Base-by-base conservation (phyloP, 2,113 vertebrate genomes). In the Lepisosteus oculatus region DNA sequence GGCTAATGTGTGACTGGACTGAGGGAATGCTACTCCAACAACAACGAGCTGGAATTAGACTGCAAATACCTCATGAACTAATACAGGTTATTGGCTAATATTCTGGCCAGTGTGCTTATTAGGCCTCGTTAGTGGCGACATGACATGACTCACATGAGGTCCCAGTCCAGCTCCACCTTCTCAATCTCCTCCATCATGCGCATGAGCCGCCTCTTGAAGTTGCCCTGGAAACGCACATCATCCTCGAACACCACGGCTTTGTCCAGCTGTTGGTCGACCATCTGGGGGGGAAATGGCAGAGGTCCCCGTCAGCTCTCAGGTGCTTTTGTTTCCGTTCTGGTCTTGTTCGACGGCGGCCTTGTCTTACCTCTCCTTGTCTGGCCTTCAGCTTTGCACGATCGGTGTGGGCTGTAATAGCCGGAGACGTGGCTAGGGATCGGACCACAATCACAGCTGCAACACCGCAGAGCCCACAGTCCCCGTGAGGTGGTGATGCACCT, bases 211-310 rank as follows among this genome's bases (percentile, higher is more conserved):
- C 90, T 75, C 41, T 92, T 95, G 85, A 99, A 97, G 82, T 96
- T 93, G 0, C 90, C 91, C 81, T 95, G 90, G 2, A 99, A 99
- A 62, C 95, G 95, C 3, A 97, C 92, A 0, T 99, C 97, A 0
- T 99, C 97, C 83, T 99, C 97, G 0, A 99, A 92, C 61, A 98
- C 83, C 73, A 99, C 74, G 0, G 93, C 92, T 72, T 72, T 90
- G 67, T 93, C 88, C 88, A 98, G 83, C 57, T 95, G 86, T 80
- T 62, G 75, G 65, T 93, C 93, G 5, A 88, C 94, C 0, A 99
- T 91, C 97, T 99, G 79, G 43, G 64, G 55, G 2, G 14, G 15
- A 17, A 45, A 3, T 64, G 4, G 7, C 13, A 5, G 8, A 17
- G 42, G 57, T 51, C 47, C 47, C 47, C 5, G 47, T 51, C 47